Evolutionary conservation across 2,888 invertebrate species (phyloP), one percentile per base, ranked within the genome.

Genomic region (Pristionchus entomophagus): DNA sequence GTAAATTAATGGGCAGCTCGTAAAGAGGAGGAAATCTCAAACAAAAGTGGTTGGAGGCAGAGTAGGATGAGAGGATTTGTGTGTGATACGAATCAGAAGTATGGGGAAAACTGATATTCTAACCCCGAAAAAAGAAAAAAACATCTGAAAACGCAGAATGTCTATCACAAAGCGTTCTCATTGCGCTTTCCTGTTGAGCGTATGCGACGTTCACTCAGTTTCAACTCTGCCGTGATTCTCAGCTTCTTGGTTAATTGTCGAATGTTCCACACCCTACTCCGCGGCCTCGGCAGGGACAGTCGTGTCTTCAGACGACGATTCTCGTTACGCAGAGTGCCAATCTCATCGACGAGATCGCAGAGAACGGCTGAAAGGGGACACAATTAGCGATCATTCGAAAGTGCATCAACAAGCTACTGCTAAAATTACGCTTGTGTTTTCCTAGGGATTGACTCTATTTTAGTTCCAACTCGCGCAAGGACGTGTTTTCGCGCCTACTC

Each of bases 261-360:
- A 12, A 5, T 56, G 17, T 22, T 56, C n/a, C 82, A 22, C 6
- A 85, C 85, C 38, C 85, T n/a, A 38, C 56, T 73, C 0, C 73
- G 45, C 53, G 85, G 85, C 45, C 86, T 29, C 4, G 90, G 87
- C 22, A 88, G 89, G 0, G 88, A 87, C 17, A 92, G 80, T 53
- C 92, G 88, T 8, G 91, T 90, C 81, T 92, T 91, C 69, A 93
- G 87, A 14, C 90, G 87, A 51, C 90, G 89, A 84, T 93, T 93
- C 84, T 93, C 91, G 49, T 88, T 90, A 41, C 92, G 90, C 41
- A 93, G 88, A 22, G 91, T 89, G 14, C 91, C 89, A 80, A 93
- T 93, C 84, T 93, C 93, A 73, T 90, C 90, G 35, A 93, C 91
- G n/a, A 93, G 88, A 85, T 89, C 90, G 87, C 92, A 93, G 0